Evolutionary conservation across 2,113 vertebrate genomes (phyloP), one percentile per base, ranked within the genome.

Genomic region (Acrocephalus arundinaceus): DNA sequence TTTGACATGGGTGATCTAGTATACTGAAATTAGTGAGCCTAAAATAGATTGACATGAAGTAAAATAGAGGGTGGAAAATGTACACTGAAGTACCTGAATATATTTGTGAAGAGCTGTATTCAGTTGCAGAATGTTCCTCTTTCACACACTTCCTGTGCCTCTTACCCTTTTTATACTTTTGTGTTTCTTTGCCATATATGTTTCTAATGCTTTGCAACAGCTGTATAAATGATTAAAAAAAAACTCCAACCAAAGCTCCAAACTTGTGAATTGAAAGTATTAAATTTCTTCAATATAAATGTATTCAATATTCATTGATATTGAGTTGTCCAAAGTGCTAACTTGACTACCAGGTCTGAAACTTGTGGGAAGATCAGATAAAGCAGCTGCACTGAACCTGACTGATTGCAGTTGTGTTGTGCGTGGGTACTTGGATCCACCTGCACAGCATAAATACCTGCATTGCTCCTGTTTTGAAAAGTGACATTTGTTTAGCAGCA

Each of bases 1-100:
- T 15, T 88, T 76, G 39, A 41, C 20, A 27, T 28, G 33, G 24
- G 8, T 45, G 24, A 65, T 85, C 37, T 68, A 41, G 28, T 68
- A 28, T 25, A 73, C 39, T 55, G 46, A 88, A 83, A 82, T 62
- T 72, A 45, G 49, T 46, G 20, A 85, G 54, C 76, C 37, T 61
- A 85, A 95, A 76, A 80, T 85, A 95, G 67, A 82, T 15, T 28
- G 62, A 31, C 10, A 5, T 68, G 57, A 93, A 62, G 35, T 66
- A 89, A 87, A 61, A 55, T 2, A 67, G 66, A 48, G 67, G 22
- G 45, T 93, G 87, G 82, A 91, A 94, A 94, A 88, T 66, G 33
- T 28, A 23, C 28, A 7, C 37, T 35, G 20, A 91, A 88, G 7
- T 35, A 41, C 33, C 43, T 88, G 52, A 82, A 70, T 48, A 67